Base-by-base conservation (phyloP, 1,140 invertebrate genomes). In the Hyposmocoma kahamanoa region DNA sequence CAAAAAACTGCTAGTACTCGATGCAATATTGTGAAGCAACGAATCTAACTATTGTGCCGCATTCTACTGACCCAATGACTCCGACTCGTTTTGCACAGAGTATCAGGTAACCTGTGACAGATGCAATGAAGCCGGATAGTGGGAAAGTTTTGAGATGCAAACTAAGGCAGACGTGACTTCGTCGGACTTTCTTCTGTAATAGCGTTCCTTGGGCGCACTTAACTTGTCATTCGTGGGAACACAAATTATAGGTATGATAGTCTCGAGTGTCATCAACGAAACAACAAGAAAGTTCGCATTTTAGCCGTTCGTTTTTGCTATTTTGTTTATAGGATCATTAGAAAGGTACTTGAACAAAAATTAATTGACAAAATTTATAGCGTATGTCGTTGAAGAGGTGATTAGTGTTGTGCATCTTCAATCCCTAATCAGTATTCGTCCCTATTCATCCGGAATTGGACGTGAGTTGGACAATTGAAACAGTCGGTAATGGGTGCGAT, bases 191-290 rank as follows among this genome's bases (percentile, higher is more conserved):
- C 79, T 77, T 78, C 60, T 44, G 47, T 69, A 67, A 69, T 67
- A 64, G 53, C 59, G 60, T 56, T 67, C 21, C 55, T n/a, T 48
- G 60, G 55, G 63, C 65, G 58, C 59, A 72, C 62, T 78, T 67
- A 72, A 61, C 59, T 73, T 73, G 69, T 73, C 69, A 72, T 73
- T 61, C 76, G 79, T 83, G 79, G 74, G 79, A 83, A 83, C 64
- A 50, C 42, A 62, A 76, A 71, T 73, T 64, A 74, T 70, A 48
- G 50, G 54, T 56, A 62, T 57, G 52, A 68, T 39, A 61, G 59
- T 66, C 52, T 62, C 45, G 49, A 20, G 38, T 61, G 58, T 62
- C 56, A 66, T 62, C 51, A 50, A 36, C 28, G 47, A 58, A 62
- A 60, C 50, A 61, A 56, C 50, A 50, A 45, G 53, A 56, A 60